Base-by-base conservation (phyloP, 1,140 invertebrate species). In the Drosophila seguyi region DNA sequence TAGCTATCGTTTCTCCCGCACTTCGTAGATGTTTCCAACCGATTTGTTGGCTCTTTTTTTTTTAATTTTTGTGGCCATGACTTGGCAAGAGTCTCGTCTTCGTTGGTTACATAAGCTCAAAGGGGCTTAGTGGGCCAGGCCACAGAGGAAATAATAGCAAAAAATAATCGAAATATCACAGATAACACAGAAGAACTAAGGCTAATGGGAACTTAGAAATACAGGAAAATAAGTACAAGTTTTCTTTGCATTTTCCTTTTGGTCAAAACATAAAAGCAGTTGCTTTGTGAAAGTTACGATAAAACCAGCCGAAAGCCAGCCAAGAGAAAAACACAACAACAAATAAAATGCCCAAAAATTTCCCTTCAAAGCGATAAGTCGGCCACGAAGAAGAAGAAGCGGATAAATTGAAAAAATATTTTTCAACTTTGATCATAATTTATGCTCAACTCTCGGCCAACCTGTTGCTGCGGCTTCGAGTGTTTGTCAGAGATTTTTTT, bases 271-370 rank as follows among this genome's bases (percentile, higher is more conserved):
- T 41, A 38, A 45, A 57, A 39, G 48, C 2, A 47, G 55, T 62
- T 45, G 22, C 7, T n/a, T 69, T 84, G 81, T 85, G 82, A 85
- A 85, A 85, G 81, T 74, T 85, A 58, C 20, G 59, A 36, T 13
- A 56, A 56, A 38, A 3, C 31, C 6, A 61, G 56, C 39, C 22
- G 14, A 53, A 59, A 75, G 44, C 50, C 48, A 50, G 44, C 34
- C 65, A 69, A 47, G n/a, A 50, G 48, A 50, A 50, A 18, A 50
- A 7, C 39, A 18, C 10, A 42, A 13, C 8, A 25, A 25, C 25
- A 6, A 18, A 50, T 13, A 56, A 34, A 38, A 71, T 71, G 50
- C 65, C 67, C 67, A 31, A 71, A 50, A 68, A 77, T 85, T 85
- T 81, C 81, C 82, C 74, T 78, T 50, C 10, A 29, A 79, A 48